Evolutionary conservation across 2,113 vertebrate species (phyloP).

Genomic region (Antechinus flavipes): DNA sequence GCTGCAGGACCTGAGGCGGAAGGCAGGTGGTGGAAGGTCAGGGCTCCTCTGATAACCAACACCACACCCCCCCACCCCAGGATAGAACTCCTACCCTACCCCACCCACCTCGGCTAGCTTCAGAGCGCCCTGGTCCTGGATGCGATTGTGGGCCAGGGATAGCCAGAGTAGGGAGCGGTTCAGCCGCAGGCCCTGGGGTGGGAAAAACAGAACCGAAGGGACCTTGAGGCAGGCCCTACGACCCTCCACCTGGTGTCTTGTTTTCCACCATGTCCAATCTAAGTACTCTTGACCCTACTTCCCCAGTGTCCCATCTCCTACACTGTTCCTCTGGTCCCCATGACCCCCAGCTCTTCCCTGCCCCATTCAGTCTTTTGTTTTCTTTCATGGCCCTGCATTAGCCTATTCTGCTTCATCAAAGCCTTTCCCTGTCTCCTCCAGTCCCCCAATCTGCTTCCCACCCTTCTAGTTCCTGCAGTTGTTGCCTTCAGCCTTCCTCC

Average conservation of each 20-base stretch:
- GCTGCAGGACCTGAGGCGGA: constrained; percentile 84
- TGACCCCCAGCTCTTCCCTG: neutral
- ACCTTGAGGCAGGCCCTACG: neutral
- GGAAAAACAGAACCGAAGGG: accelerated
- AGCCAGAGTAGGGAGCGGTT: constrained; percentile 90
- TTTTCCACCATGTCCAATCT: neutral
- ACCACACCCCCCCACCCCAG: neutral
- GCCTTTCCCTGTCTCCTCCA: neutral
- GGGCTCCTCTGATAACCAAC: neutral
- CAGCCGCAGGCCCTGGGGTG: constrained; percentile 88
- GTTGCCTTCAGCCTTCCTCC: neutral
- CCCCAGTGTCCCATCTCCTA: too few relatives aligned
- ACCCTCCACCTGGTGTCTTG: neutral
- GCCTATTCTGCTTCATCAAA: neutral
- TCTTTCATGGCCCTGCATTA: too few relatives aligned
- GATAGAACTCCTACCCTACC: neutral
- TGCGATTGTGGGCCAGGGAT: constrained; percentile 89
- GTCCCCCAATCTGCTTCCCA: neutral
- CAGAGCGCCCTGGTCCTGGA: constrained; percentile 88
- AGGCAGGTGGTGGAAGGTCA: neutral
- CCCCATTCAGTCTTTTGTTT: neutral
- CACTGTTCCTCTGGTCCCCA: neutral
- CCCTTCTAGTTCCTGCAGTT: neutral
- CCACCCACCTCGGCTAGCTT: constrained; percentile 86
- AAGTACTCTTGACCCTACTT: neutral